Evolutionary conservation across 2,888 invertebrate genomes (phyloP).

Genomic region (Pyrrhia umbra): DNA sequence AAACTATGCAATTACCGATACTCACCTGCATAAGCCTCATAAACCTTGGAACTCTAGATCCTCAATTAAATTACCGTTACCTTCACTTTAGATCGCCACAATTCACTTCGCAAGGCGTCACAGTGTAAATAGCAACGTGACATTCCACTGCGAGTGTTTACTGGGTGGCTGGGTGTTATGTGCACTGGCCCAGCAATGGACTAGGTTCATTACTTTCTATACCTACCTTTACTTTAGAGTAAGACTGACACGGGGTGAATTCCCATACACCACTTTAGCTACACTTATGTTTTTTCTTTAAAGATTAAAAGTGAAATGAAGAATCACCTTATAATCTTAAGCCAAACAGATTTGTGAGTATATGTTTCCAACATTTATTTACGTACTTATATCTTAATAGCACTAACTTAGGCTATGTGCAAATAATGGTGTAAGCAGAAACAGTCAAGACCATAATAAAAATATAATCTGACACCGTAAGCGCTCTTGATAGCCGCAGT

Average conservation of each 20-base stretch:
- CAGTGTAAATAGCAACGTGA: constrained; percentile 17
- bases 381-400: no score
- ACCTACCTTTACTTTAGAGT: background rate
- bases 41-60: background rate
- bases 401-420: no score
- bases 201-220: background rate
- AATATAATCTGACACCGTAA: background rate
- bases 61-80: background rate
- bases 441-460: background rate
- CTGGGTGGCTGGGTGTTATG: background rate
- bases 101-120: background rate
- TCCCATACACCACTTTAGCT: no score
- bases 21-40: background rate
- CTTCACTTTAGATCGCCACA: constrained; percentile 3
- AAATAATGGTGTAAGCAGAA: background rate
- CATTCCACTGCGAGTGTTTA: constrained; percentile 10
- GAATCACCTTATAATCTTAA: no score
- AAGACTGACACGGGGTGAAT: no score
- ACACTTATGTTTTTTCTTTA: no score
- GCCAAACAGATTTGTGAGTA: no score
- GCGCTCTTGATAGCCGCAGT: background rate
- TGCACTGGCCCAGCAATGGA: background rate
- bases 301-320: no score
- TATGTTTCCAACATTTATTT: no score
- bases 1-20: background rate